Conservation (phyloP, 2,113 vertebrate species). For the Clinocottus analis region DNA sequence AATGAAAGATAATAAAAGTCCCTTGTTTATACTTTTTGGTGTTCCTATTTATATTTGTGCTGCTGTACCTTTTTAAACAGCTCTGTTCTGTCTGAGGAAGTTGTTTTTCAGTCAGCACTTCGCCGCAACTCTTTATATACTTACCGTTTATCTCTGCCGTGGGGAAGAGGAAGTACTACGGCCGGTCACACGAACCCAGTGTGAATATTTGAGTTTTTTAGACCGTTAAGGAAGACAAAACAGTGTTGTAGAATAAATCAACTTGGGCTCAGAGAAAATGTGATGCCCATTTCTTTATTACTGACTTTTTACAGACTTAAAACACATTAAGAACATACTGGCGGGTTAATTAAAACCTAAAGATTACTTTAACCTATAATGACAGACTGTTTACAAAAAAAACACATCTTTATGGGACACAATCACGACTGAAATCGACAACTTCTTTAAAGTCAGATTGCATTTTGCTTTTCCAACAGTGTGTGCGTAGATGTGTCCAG, state of each 20-base stretch:
- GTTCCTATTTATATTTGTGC: neutral
- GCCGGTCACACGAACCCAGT: too few relatives aligned
- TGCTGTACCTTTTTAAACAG: slow-evolving; percentile 27
- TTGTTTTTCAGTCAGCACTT: slow-evolving; percentile 29
- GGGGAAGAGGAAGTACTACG: slow-evolving; percentile 48
- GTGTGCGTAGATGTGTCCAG: neutral
- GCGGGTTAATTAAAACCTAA: neutral
- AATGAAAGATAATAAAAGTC: slow-evolving; percentile 68
- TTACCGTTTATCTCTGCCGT: slow-evolving; percentile 24
- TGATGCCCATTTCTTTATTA: neutral
- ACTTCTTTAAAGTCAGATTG: neutral
- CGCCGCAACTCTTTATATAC: neutral
- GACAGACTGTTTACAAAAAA: slow-evolving; percentile 61
- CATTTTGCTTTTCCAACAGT: neutral
- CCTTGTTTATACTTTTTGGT: slow-evolving; percentile 64
- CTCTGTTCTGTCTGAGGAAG: slow-evolving; percentile 42
- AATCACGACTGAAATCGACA: slow-evolving; percentile 3
- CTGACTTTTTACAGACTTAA: neutral
- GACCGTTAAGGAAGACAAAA: neutral
- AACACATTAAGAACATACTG: neutral
- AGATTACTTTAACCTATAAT: neutral
- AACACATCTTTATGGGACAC: slow-evolving; percentile 50
- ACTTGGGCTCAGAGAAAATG: neutral
- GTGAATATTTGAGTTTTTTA: neutral
- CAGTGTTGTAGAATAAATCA: neutral